These are phyloP conservation scores for Helostoma temminkii DNA, from an alignment of 2,797 vertebrate genomes.

Conservation along the genomic window DNA sequence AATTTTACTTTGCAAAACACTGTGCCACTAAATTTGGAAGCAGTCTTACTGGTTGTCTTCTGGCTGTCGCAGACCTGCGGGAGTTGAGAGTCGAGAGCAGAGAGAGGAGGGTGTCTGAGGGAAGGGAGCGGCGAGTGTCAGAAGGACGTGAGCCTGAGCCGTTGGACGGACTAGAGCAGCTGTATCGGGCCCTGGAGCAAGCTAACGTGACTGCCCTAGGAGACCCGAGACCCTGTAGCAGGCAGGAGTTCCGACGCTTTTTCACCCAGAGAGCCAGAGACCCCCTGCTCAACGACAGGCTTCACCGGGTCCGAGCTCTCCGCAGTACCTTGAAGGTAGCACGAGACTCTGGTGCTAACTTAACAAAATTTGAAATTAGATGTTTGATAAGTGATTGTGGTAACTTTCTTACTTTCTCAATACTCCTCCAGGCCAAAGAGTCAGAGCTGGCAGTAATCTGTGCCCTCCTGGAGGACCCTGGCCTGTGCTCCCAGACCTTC, in stretches of 20 bases:
- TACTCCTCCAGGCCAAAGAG: slow-evolving; percentile 87
- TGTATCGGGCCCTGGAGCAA: slow-evolving; percentile 88
- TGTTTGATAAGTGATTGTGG: slow-evolving; percentile 1
- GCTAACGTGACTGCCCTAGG: slow-evolving; percentile 88
- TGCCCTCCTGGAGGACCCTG: slow-evolving; percentile 88
- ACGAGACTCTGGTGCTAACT: slow-evolving; percentile 7
- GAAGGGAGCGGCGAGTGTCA: slow-evolving; percentile 76
- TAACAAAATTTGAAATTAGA: slow-evolving; percentile 4
- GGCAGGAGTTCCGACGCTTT: slow-evolving; percentile 88
- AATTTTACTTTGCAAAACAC: no score
- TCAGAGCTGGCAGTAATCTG: slow-evolving; percentile 88
- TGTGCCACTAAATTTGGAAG: slow-evolving; percentile 16
- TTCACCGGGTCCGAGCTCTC: slow-evolving; percentile 90
- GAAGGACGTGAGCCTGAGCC: slow-evolving; percentile 80
- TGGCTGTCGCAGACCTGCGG: slow-evolving; percentile 68
- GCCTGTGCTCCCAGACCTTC: slow-evolving; percentile 89
- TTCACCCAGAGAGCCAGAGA: slow-evolving; percentile 88
- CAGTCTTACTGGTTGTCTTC: slow-evolving; percentile 29
- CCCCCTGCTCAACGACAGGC: slow-evolving; percentile 90
- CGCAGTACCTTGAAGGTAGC: slow-evolving; percentile 93
- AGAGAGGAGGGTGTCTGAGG: slow-evolving; percentile 80
- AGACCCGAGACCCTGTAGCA: slow-evolving; percentile 88
- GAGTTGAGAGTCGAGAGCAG: slow-evolving; percentile 78
- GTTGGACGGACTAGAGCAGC: slow-evolving; percentile 87
- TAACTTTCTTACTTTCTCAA: slow-evolving; percentile 35